Evolutionary conservation across 2,888 invertebrate species (phyloP).

Genomic region (Platypus cylindrus): DNA sequence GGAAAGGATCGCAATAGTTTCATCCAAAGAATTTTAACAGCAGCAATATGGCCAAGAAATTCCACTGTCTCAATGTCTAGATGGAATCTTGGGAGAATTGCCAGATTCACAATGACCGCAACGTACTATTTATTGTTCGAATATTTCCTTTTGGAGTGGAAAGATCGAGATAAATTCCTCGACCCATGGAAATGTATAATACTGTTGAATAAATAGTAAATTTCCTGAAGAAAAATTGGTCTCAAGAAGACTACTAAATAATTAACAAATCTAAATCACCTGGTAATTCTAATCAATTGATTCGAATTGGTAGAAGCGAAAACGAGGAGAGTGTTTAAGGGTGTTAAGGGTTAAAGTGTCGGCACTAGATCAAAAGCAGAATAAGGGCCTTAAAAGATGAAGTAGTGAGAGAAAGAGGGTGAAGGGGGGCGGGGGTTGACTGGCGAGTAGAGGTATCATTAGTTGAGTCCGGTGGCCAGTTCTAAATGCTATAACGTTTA

Average conservation of each 20-base stretch:
- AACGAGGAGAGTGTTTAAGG: slow-evolving; percentile 3
- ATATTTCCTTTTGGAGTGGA: no score
- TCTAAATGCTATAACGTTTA: slow-evolving; percentile 33
- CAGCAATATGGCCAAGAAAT: not conserved
- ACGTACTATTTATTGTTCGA: no score
- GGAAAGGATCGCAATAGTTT: slow-evolving; percentile 2
- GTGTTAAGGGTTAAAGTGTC: slow-evolving; percentile 13
- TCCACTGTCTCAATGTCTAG: not conserved
- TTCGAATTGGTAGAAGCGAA: no score
- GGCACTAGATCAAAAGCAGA: slow-evolving; percentile 34
- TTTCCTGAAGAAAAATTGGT: no score
- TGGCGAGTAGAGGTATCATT: slow-evolving; percentile 35
- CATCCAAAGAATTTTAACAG: no score
- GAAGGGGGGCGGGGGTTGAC: no score
- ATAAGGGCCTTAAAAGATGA: slow-evolving; percentile 34
- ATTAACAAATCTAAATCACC: slow-evolving; percentile 13
- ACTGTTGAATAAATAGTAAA: no score
- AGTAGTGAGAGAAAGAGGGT: slow-evolving; percentile 16
- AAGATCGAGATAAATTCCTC: no score
- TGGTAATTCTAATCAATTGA: slow-evolving; percentile 16
- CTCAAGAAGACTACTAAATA: slow-evolving; percentile 6
- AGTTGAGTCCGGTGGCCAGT: slow-evolving; percentile 32
- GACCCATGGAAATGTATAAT: no score
- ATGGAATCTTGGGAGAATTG: slow-evolving; percentile 18
- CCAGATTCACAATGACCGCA: slow-evolving; percentile 23